Percentiles rank a stretch among this genome's conserved stretches.
Evolutionary conservation across 2,888 invertebrate genomes (phyloP).

Genomic region (Uloborus plumipes): DNA sequence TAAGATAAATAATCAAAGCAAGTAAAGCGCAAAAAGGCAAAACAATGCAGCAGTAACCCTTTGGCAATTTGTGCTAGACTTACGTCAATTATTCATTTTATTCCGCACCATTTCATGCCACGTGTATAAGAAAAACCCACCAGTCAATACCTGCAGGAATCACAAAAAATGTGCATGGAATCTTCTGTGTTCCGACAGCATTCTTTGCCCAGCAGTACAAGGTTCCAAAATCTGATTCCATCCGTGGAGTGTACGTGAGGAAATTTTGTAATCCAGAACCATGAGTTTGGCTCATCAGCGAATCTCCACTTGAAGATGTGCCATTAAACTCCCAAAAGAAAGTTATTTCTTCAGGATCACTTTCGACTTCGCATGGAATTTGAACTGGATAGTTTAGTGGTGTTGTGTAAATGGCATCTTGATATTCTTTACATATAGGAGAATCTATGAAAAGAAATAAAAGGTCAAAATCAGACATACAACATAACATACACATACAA

Average conservation of each 20-base stretch:
- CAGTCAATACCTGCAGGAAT: constrained; percentile 53
- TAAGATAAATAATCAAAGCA: no score
- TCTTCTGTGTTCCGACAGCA: constrained; percentile 49
- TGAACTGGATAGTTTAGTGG: constrained; percentile 64
- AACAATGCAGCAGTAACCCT: no score
- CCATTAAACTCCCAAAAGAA: constrained; percentile 93
- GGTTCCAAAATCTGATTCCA: constrained; percentile 54
- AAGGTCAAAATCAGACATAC: neutral
- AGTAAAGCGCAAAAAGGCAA: no score
- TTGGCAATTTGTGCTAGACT: no score
- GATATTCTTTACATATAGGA: constrained; percentile 66
- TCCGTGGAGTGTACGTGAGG: constrained; percentile 54
- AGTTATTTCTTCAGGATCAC: constrained; percentile 74
- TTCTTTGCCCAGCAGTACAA: constrained; percentile 60
- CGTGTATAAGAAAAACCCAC: constrained; percentile 4
- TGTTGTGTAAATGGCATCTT: constrained; percentile 60
- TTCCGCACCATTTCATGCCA: neutral
- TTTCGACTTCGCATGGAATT: constrained; percentile 71
- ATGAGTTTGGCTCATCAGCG: constrained; percentile 15
- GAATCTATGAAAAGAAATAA: constrained; percentile 33
- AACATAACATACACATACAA: no score
- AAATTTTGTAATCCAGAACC: constrained; percentile 27
- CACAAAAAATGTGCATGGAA: constrained; percentile 53
- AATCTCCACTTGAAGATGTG: constrained; percentile 43
- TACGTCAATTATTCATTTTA: no score